Conservation (phyloP, 2,797 vertebrate genomes). For the Chaenodraco wilsoni region DNA sequence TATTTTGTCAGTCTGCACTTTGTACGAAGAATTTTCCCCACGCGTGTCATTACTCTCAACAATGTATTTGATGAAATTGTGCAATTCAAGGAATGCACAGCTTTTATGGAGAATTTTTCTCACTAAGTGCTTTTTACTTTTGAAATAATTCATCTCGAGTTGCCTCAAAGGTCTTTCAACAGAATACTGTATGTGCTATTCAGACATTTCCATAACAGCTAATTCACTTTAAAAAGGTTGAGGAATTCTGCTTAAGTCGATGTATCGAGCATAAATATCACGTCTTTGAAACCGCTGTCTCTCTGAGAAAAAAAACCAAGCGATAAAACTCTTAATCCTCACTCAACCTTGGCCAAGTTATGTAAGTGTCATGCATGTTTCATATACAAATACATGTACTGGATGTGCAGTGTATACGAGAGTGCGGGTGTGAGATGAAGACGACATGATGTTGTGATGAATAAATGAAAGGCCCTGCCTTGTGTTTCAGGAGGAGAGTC, state of each 20-base stretch:
- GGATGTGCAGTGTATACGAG: conserved; percentile 52
- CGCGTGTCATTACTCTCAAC: background rate
- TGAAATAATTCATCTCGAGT: background rate
- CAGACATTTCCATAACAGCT: background rate
- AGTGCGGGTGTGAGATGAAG: conserved; percentile 64
- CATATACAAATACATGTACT: conserved; percentile 67
- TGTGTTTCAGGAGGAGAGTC: conserved; percentile 63
- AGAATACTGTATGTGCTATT: background rate
- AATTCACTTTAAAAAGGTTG: background rate
- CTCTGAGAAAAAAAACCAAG: conserved; percentile 40
- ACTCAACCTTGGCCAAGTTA: conserved; percentile 38
- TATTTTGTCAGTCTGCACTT: background rate
- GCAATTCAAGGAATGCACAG: background rate
- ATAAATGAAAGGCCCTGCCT: conserved; percentile 78
- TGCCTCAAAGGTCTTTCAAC: background rate
- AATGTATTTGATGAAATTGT: background rate
- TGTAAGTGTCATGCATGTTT: conserved; percentile 77
- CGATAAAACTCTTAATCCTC: background rate
- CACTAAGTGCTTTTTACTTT: background rate
- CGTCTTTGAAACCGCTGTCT: conserved; percentile 44
- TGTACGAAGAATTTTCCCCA: background rate
- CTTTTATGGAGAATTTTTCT: background rate
- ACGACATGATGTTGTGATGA: conserved; percentile 70
- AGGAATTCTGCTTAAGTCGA: conserved; percentile 3
- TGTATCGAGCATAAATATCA: background rate